Evolutionary conservation across 2,888 invertebrate genomes (phyloP), one percentile per base, ranked within the genome.

Genomic region (Epinotia bilunana): DNA sequence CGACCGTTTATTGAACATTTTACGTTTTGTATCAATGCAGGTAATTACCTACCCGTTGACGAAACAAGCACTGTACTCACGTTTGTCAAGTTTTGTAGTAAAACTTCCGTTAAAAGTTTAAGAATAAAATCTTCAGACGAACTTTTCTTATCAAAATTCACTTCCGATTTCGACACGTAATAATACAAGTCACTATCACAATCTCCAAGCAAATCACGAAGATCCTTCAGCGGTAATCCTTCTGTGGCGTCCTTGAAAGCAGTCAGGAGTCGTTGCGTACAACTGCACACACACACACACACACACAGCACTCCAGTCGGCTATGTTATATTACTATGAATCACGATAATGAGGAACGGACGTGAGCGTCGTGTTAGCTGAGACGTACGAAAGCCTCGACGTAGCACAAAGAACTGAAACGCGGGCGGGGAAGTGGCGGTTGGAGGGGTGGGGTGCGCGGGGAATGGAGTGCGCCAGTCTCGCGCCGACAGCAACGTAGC

Each of bases 351-450:
- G 82, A 85, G 84, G 84, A 84, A 87, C 84, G 84, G 79, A 79
- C 73, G 75, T 76, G 81, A 86, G 85, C 84, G 86, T 83, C 80
- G 78, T 82, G 81, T 82, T 71, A 78, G 83, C 84, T 88, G 87
- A 83, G 78, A 91, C 93, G 91, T 92, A 86, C 87, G 82, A 87
- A 84, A 89, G 84, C 87, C 85, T 87, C 90, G 84, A 86, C 87
- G 87, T 91, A 91, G 90, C 92, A 93, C 93, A 94, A 92, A 94
- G 93, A 92, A 94, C 94, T 94, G 91, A 92, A 88, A 87, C 87
- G 90, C 90, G 91, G 90, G 91, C 89, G 88, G 88, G 87, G 89
- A 87, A 88, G 84, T 84, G 84, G 84, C 83, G 85, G 85, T 81
- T 81, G 82, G 81, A 82, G 85, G 88, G 85, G 83, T 84, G 84